phyloP scores from a whole-genome alignment of 2,113 vertebrate genomes.

The Drymodes brunneopygia region DNA sequence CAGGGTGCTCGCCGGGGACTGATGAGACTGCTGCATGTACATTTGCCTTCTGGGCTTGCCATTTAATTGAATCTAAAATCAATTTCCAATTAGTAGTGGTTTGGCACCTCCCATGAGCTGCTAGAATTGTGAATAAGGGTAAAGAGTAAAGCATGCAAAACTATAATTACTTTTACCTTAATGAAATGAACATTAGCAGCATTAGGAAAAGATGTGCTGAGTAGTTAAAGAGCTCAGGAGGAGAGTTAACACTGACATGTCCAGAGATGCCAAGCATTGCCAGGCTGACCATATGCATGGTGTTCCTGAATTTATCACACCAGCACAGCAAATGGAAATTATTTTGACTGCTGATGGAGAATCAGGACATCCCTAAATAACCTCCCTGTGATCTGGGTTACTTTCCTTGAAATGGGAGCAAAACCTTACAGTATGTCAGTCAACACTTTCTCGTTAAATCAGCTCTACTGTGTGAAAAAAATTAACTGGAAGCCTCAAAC shows the following conservation, averaged over 20 bases:
- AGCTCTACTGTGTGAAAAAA: background rate
- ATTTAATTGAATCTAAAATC: slow-evolving; percentile 69
- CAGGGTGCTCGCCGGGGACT: background rate
- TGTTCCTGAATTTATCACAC: background rate
- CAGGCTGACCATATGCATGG: background rate
- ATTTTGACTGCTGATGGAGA: background rate
- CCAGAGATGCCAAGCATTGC: background rate
- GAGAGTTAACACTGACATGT: background rate
- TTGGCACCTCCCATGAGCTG: slow-evolving; percentile 54
- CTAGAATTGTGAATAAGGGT: slow-evolving; percentile 45
- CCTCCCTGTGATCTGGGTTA: background rate
- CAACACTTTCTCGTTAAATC: background rate
- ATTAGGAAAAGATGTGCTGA: background rate
- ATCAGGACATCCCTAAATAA: background rate
- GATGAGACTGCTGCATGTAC: background rate
- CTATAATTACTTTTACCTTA: slow-evolving; percentile 43
- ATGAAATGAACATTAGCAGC: slow-evolving; percentile 26
- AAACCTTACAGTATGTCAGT: background rate
- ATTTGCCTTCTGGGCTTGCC: background rate
- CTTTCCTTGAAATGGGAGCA: background rate
- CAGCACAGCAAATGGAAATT: background rate
- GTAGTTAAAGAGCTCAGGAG: background rate
- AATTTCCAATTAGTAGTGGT: slow-evolving; percentile 72
- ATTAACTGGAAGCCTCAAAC: background rate
- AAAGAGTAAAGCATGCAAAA: slow-evolving; percentile 44